Evolutionary conservation across 2,113 vertebrate genomes (phyloP).

Genomic region (Xiphophorus hellerii): DNA sequence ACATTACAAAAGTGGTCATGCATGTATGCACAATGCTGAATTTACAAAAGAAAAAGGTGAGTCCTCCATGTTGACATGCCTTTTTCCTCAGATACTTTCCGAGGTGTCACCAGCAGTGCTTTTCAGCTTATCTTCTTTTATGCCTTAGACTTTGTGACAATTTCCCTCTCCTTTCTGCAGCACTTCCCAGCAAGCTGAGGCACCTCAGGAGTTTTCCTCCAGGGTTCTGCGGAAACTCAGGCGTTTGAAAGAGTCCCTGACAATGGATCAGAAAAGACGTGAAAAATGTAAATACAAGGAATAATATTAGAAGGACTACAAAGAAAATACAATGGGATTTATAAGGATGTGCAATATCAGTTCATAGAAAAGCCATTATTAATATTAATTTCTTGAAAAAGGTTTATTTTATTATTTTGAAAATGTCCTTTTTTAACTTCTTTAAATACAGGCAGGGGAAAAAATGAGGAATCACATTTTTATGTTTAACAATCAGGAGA

Average conservation of each 20-base stretch:
- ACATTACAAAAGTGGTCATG: slow-evolving; percentile 30
- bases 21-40: slow-evolving; percentile 23
- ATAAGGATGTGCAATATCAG: background rate
- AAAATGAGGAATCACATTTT: background rate
- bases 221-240: slow-evolving; percentile 79
- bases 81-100: slow-evolving; percentile 10
- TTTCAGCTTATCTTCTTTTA: slow-evolving; percentile 42
- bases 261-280: background rate
- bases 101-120: slow-evolving; percentile 28
- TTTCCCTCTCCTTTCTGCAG: slow-evolving; percentile 26
- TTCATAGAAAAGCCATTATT: background rate
- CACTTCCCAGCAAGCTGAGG: slow-evolving; percentile 6
- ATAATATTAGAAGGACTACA: background rate
- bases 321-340: background rate
- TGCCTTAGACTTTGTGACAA: slow-evolving; percentile 25
- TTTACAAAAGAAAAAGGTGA: slow-evolving; percentile 8
- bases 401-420: background rate
- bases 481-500: background rate
- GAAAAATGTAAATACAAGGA: slow-evolving; percentile 7
- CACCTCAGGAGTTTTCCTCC: slow-evolving; percentile 80
- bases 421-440: background rate
- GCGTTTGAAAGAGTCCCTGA: slow-evolving; percentile 82
- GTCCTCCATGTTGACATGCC: slow-evolving; percentile 22
- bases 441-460: background rate
- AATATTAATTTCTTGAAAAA: background rate